Percentiles rank a stretch among this genome's conserved stretches.
Conservation (phyloP, 2,113 vertebrate genomes). For the Silurus glanis region DNA sequence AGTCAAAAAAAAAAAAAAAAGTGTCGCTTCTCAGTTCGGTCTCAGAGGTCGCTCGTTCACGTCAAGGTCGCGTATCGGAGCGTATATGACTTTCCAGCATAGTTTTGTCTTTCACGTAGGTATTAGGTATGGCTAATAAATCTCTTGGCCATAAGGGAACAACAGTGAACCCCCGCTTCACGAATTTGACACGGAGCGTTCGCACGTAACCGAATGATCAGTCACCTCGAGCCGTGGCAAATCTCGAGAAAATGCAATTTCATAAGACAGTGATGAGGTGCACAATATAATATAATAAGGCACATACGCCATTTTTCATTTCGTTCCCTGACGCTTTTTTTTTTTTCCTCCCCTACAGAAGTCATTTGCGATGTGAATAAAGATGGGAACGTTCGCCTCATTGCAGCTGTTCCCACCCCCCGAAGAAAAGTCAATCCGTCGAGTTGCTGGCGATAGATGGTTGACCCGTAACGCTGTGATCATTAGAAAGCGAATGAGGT, state of each 20-base stretch:
- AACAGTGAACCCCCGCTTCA: slow-evolving; percentile 4
- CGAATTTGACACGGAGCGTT: slow-evolving; percentile 41
- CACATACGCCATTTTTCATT: slow-evolving; percentile 21
- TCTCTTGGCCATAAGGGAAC: not conserved
- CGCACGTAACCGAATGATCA: slow-evolving; percentile 40
- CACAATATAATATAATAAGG: slow-evolving; percentile 36
- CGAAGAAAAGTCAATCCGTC: slow-evolving; percentile 1
- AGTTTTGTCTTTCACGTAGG: slow-evolving; percentile 19
- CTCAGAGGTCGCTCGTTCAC: not conserved
- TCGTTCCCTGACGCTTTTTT: not conserved
- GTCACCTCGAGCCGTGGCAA: not conserved
- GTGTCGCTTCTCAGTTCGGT: not conserved
- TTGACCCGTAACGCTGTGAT: slow-evolving; percentile 40
- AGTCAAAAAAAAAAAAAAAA: not conserved
- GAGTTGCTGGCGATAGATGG: slow-evolving; percentile 17
- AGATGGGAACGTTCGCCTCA: not conserved
- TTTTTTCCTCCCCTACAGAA: not conserved
- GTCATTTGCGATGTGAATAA: slow-evolving; percentile 21
- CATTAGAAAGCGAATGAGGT: slow-evolving; percentile 27
- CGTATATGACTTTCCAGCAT: not conserved
- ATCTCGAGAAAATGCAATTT: slow-evolving; percentile 45
- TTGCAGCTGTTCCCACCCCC: slow-evolving; percentile 25
- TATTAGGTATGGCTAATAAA: not conserved
- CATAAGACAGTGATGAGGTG: slow-evolving; percentile 31
- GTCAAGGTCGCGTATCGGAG: not conserved